Percentiles rank a stretch among this genome's conserved stretches.
Evolutionary conservation across 2,113 vertebrate genomes (phyloP).

Genomic region (Dicentrarchus labrax): DNA sequence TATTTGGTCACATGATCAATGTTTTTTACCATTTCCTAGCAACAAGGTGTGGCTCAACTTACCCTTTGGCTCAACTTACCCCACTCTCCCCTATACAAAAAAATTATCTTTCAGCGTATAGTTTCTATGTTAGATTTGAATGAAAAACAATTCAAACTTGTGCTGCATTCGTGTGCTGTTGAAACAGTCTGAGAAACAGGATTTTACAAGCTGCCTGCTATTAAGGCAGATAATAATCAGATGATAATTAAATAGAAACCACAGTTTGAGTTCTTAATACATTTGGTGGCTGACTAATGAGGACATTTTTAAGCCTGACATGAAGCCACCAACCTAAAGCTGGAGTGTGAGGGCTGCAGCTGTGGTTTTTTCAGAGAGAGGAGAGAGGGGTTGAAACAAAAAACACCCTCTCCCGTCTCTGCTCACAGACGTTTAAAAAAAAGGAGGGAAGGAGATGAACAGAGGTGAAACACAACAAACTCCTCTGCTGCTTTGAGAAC

Average conservation of each 20-base stretch:
- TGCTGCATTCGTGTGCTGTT: neutral
- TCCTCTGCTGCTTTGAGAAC: neutral
- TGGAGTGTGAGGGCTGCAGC: neutral
- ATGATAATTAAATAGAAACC: neutral
- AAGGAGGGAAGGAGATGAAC: neutral
- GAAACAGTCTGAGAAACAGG: neutral
- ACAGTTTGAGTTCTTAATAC: neutral
- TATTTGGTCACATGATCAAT: no score
- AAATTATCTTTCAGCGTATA: no score
- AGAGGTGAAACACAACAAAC: neutral
- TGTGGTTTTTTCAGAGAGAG: slow-evolving; percentile 18
- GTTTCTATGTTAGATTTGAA: neutral
- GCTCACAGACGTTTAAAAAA: neutral
- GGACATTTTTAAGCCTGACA: slow-evolving; percentile 3
- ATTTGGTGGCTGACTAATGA: neutral
- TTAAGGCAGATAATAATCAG: neutral
- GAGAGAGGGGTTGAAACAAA: neutral
- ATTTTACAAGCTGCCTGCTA: neutral
- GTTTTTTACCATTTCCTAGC: no score
- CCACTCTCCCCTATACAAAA: no score
- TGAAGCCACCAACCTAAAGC: neutral
- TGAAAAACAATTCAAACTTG: neutral
- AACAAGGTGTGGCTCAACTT: no score
- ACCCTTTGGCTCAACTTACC: no score
- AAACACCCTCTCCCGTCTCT: neutral